Conservation (phyloP, 2,888 invertebrate genomes). For the Pandemis heparana region DNA sequence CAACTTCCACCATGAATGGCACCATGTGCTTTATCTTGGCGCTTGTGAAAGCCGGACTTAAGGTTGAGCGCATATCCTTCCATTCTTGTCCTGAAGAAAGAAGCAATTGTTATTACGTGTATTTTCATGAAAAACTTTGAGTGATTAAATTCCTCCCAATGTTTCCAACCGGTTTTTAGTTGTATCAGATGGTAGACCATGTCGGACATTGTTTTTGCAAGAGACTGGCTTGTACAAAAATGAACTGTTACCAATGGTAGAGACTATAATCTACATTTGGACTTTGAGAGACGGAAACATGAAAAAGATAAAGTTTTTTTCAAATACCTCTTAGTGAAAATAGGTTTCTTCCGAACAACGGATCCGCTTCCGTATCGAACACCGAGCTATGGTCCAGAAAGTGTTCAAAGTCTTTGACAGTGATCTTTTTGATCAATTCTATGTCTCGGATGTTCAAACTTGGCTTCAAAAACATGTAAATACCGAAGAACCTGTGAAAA, state of each 20-base stretch:
- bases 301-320: neutral
- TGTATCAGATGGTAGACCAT: no score
- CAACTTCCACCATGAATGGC: conserved; percentile 61
- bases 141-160: no score
- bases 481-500: conserved; percentile 61
- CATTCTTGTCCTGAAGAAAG: conserved; percentile 56
- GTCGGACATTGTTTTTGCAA: no score
- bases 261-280: no score
- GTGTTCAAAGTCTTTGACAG: conserved; percentile 81
- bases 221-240: no score
- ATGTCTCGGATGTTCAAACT: conserved; percentile 69
- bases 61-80: conserved; percentile 59
- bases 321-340: conserved; percentile 70
- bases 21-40: conserved; percentile 68
- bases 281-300: no score
- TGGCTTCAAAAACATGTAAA: conserved; percentile 69
- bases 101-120: neutral
- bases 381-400: conserved; percentile 74
- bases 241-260: no score
- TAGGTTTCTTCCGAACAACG: conserved; percentile 77
- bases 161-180: no score
- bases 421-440: conserved; percentile 74
- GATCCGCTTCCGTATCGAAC: conserved; percentile 66
- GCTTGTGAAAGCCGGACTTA: conserved; percentile 72
- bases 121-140: no score